A percentile compares a stretch with the other conserved stretches of the same genome.
Evolutionary conservation across 1,140 invertebrate genomes (phyloP).

Genomic region (Sarcophaga bullata): DNA sequence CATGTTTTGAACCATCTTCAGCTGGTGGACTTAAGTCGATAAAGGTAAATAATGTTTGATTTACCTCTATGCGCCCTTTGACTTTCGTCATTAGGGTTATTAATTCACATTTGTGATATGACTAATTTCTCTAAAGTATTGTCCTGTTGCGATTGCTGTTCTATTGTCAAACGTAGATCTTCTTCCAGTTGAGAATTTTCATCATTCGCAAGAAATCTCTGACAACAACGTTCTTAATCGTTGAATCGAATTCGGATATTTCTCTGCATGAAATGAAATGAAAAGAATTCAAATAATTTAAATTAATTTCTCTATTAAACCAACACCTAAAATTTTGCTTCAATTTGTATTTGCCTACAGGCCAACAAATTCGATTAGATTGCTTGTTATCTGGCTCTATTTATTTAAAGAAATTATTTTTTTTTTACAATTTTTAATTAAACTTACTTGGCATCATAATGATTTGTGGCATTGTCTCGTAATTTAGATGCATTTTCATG

Average conservation of each 20-base stretch:
- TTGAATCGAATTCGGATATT: conserved; percentile 63
- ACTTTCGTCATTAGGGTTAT: conserved; percentile 73
- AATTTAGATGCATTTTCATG: conserved; percentile 73
- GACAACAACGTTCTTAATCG: conserved; percentile 62
- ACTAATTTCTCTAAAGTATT: conserved; percentile 69
- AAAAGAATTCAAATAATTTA: not conserved
- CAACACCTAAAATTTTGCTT: no score
- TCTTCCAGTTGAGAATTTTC: conserved; percentile 61
- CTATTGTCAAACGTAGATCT: conserved; percentile 57
- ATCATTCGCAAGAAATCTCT: conserved; percentile 62
- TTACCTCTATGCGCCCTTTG: conserved; percentile 74
- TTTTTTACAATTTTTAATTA: not conserved
- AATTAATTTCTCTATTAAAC: no score
- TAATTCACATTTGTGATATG: conserved; percentile 72
- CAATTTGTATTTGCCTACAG: no score
- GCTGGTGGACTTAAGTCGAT: conserved; percentile 71
- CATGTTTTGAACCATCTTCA: conserved; percentile 69
- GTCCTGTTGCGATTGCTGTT: conserved; percentile 61
- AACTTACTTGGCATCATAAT: conserved; percentile 60
- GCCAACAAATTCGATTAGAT: no score
- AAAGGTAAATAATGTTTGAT: conserved; percentile 73
- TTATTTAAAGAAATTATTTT: not conserved
- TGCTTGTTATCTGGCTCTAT: no score
- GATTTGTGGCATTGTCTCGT: conserved; percentile 70
- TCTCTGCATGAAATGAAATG: conserved; percentile 46